Base-by-base conservation (phyloP, 2,888 invertebrate species). In the Cantharis rustica region DNA sequence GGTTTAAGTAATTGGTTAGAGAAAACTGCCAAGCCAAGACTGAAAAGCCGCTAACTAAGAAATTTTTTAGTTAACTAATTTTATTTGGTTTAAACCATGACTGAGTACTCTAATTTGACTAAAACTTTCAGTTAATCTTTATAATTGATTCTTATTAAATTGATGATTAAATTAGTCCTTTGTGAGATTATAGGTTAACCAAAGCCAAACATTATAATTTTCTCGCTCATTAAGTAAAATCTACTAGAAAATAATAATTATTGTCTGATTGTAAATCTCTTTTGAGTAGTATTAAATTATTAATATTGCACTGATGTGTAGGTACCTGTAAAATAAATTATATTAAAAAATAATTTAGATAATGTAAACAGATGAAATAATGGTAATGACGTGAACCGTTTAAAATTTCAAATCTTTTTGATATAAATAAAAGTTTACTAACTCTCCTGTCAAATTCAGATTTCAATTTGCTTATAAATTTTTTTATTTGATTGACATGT, bases 171-270 rank as follows among this genome's bases (percentile, higher is more conserved):
- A 76, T 76, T 76, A 71, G 70, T 64, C 73, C 66, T 62, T 73
- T 27, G 20, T 76, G 68, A 76, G 71, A 71, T 73, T 47, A 26
- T 73, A 61, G 68, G 70, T 73, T 73, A 73, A 76, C 66, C 73
- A 71, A 74, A 70, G 76, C 70, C 73, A 73, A 76, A 69, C 71
- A 69, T 70, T 73, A 73, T 76, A 68, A 76, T 70, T 73, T 61
- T 27, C 71, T 16, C 31, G 20, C 71, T 68, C 68, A 68, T 71
- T 76, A 76, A 76, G 68, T 68, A 68, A 72, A 69, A 64, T 74
- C 10, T 20, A 66, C 64, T 4, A 66, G 20, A 66, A 66, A 66
- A 23, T 23, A 47, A 47, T 66, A 66, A 66, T 11, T 66, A n/a
- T 1, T 17, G 11, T 16, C 3, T 20, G 13, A 20, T 17, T 17